Percentiles rank a stretch among this genome's conserved stretches.
Conservation (phyloP, 2,797 vertebrate species). For the Otolemur crassicaudatus region DNA sequence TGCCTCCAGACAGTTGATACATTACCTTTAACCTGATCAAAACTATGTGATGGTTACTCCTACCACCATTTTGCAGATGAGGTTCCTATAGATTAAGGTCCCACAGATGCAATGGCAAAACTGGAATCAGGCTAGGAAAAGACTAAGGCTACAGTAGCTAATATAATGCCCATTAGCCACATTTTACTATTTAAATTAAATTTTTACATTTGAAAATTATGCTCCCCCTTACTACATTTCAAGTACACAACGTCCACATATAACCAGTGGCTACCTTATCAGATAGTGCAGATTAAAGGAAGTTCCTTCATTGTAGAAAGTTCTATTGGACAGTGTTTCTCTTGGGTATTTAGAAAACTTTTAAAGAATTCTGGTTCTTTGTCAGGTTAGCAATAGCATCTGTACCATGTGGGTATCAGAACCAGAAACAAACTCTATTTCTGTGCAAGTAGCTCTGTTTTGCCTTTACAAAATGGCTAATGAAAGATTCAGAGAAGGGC, state of each 20-base stretch:
- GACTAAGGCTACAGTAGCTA: neutral
- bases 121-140: neutral
- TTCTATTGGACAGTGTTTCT: neutral
- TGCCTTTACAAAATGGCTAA: neutral
- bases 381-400: neutral
- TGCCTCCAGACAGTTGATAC: neutral
- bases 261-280: neutral
- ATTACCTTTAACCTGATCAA: neutral
- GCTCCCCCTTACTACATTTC: neutral
- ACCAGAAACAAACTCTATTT: neutral
- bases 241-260: neutral
- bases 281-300: neutral
- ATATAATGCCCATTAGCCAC: neutral
- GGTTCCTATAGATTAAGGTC: neutral
- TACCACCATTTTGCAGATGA: neutral
- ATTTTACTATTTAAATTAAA: neutral
- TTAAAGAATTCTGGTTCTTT: neutral
- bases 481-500: neutral
- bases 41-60: neutral
- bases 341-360: neutral
- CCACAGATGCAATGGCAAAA: neutral
- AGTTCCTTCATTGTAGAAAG: neutral
- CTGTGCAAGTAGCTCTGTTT: neutral
- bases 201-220: neutral
- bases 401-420: neutral